A percentile compares a stretch with the other conserved stretches of the same genome.
Evolutionary conservation across 2,888 invertebrate species (phyloP).

Genomic region (Cynaeus angustus): DNA sequence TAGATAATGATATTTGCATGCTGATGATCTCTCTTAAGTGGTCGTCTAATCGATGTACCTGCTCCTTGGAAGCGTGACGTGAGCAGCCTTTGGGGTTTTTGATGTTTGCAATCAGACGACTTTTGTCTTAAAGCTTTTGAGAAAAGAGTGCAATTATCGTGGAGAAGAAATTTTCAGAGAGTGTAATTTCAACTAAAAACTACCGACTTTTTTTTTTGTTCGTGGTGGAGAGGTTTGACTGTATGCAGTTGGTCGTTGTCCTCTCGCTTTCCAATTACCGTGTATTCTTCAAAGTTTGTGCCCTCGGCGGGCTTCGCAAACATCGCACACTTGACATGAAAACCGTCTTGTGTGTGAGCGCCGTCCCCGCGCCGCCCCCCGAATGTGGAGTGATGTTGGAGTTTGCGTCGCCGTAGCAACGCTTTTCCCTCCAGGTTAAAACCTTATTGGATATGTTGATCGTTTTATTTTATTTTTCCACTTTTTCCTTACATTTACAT

Average conservation of each 20-base stretch:
- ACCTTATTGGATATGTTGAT: conserved; percentile 72
- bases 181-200: too few relatives aligned
- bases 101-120: background rate
- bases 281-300: conserved; percentile 7
- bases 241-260: conserved; percentile 4
- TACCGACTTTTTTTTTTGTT: too few relatives aligned
- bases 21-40: conserved; percentile 68
- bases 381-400: conserved; percentile 68
- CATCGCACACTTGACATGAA: conserved; percentile 46
- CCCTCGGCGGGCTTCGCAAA: conserved; percentile 34
- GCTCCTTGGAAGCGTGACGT: conserved; percentile 17
- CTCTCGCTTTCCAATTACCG: conserved; percentile 37
- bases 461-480: conserved; percentile 70
- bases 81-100: background rate
- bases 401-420: conserved; percentile 68
- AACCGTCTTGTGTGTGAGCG: conserved; percentile 42
- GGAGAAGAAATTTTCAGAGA: too few relatives aligned
- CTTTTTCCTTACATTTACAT: conserved; percentile 68
- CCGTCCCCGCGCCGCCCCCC: conserved; percentile 55
- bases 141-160: background rate
- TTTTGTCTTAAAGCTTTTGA: background rate
- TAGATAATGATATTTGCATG: conserved; percentile 71
- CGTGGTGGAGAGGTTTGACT: background rate
- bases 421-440: conserved; percentile 70
- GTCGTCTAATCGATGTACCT: conserved; percentile 57